Percentiles rank a stretch among this genome's conserved stretches.
These are phyloP conservation scores for Leptodactylus fuscus DNA, from an alignment of 2,113 vertebrate species.

Conservation along the genomic window DNA sequence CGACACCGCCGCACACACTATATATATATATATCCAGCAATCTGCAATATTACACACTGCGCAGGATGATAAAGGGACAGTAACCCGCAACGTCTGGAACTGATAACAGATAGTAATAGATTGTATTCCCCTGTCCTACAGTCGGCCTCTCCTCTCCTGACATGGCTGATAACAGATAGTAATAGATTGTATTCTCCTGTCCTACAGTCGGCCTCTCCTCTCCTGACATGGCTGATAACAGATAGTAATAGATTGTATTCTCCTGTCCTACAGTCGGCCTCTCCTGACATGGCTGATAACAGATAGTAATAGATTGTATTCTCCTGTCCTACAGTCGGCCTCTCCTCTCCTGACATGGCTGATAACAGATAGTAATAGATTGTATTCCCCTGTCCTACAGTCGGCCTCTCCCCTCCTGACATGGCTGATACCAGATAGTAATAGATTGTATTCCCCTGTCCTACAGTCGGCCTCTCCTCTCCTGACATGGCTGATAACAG, in stretches of 20 bases:
- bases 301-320: not conserved
- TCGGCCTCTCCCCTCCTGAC: too few relatives aligned
- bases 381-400: too few relatives aligned
- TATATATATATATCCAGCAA: not conserved
- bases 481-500: too few relatives aligned
- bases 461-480: too few relatives aligned
- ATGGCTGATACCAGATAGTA: too few relatives aligned
- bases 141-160: too few relatives aligned
- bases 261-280: not conserved
- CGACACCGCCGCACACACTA: not conserved
- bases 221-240: not conserved
- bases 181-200: not conserved
- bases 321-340: too few relatives aligned
- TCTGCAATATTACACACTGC: not conserved
- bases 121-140: too few relatives aligned
- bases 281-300: not conserved
- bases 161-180: not conserved
- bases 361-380: too few relatives aligned
- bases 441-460: too few relatives aligned
- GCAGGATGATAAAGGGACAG: not conserved
- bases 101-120: too few relatives aligned
- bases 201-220: not conserved
- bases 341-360: too few relatives aligned
- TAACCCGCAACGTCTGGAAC: not conserved
- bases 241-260: not conserved